Base-by-base conservation (phyloP, 1,140 invertebrate species). In the Armadillidium nasatum region DNA sequence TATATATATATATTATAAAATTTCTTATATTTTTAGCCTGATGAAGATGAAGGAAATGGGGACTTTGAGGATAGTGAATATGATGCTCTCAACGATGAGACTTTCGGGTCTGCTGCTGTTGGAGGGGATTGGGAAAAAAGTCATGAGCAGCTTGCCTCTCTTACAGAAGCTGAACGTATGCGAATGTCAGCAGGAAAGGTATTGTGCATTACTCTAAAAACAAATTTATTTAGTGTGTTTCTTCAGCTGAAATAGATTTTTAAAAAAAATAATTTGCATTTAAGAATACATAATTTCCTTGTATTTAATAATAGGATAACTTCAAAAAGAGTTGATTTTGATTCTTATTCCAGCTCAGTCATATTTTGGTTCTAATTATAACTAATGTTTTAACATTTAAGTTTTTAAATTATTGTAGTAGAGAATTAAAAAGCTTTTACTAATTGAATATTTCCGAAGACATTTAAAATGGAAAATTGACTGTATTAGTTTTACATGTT, bases 1-100 rank as follows among this genome's bases (percentile, higher is more conserved):
- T n/a, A n/a, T n/a, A n/a, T n/a, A n/a, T n/a, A n/a, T n/a, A n/a
- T n/a, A n/a, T n/a, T n/a, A n/a, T n/a, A n/a, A n/a, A n/a, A n/a
- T n/a, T n/a, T n/a, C n/a, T n/a, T n/a, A n/a, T n/a, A n/a, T 21
- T 75, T 70, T 78, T 74, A 73, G 60, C 67, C 60, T 22, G 71
- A 68, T 60, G 76, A 75, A 50, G 78, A 74, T 69, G 79, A 79
- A 74, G 72, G 78, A 79, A 89, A 88, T 76, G 91, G 92, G 60
- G 93, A 94, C 82, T 92, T 92, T 78, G 92, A 92, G 54, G 93
- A 94, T 82, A 92, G 92, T 78, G 92, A 93, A 82, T 94, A 94
- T 85, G 93, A 95, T 88, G 91, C 93, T 0, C 87, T 94, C 75
- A 95, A 95, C 83, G 92, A 94, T 87, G 93, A 95, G 85, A 95